Evolutionary conservation across 2,113 vertebrate genomes (phyloP), one percentile per base, ranked within the genome.

Genomic region (Pomatorhinus ruficollis): DNA sequence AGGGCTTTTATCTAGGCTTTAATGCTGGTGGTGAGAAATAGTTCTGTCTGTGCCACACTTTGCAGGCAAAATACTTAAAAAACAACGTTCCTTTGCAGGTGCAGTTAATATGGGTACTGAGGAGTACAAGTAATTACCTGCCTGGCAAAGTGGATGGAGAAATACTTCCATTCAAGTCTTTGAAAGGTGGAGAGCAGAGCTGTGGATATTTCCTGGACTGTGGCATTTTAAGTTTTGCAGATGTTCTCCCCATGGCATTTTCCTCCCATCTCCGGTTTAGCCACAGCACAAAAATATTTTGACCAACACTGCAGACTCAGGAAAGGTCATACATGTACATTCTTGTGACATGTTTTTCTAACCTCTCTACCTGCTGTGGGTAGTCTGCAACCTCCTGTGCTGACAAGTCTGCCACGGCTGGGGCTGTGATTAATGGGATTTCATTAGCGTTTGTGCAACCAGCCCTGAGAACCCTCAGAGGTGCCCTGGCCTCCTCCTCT

Each of bases 181-280:
- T 24, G 57, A 47, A 24, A 75, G 56, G 33, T 80, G 44, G 69
- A 56, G 81, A 81, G 30, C 50, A 47, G 77, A 91, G 61, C 53
- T 28, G 5, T 85, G 81, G 54, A 91, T 90, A 90, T 63, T 74
- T 69, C 80, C 83, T 5, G 5, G n/a, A 52, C 64, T 39, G 31
- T 88, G 79, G 42, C 57, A 68, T 90, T 94, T 66, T 83, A 63
- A 89, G 35, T 87, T 96, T 92, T 96, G 88, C 88, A 97, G 93
- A 96, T 97, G 95, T 96, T 97, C 79, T 96, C 92, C 92, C 88
- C n/a, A 9, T 94, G 93, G 93, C 65, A 40, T 94, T 96, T 95
- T 90, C 69, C 56, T 94, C 82, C 91, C 90, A 93, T 94, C 87
- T 94, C 90, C 11, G n/a, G 85, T 90, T 90, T 84, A 92, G 83